phyloP scores from a whole-genome alignment of 2,888 invertebrate species.

The Dryobota labecula region DNA sequence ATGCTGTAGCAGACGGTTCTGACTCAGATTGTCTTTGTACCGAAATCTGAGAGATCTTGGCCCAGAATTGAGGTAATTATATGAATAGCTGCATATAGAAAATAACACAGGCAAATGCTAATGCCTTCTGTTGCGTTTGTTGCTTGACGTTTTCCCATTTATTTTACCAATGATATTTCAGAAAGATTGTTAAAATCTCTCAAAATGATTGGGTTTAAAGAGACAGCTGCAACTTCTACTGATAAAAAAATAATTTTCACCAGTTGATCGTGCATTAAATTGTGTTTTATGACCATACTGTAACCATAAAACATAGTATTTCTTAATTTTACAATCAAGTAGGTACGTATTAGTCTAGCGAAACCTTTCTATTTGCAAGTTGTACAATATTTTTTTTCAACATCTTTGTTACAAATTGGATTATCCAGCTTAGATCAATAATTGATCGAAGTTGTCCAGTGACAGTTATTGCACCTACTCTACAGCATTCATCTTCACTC shows the following conservation, averaged over 20 bases:
- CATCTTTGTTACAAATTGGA: not conserved
- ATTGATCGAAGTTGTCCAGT: no score
- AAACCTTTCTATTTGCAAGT: not conserved
- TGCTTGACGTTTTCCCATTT: not conserved
- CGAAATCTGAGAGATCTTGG: conserved; percentile 41
- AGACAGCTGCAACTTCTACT: not conserved
- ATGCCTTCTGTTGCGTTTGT: not conserved
- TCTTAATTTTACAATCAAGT: not conserved
- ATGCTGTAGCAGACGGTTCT: conserved; percentile 24
- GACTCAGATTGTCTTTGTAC: conserved; percentile 44
- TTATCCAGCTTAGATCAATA: no score
- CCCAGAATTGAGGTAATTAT: conserved; percentile 38
- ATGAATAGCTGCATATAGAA: conserved; percentile 9
- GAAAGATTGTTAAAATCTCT: not conserved
- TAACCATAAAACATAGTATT: not conserved
- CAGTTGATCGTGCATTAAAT: not conserved
- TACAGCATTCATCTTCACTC: not conserved
- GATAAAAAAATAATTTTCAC: not conserved
- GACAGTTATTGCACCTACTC: no score
- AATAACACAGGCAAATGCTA: not conserved
- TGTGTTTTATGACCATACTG: not conserved
- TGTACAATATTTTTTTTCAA: not conserved
- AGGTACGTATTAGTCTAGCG: no score
- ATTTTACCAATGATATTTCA: not conserved
- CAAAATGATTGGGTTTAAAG: not conserved